Percentiles rank a stretch among this genome's conserved stretches.
Evolutionary conservation across 1,140 invertebrate species (phyloP).

Genomic region (Oedothorax gibbosus): DNA sequence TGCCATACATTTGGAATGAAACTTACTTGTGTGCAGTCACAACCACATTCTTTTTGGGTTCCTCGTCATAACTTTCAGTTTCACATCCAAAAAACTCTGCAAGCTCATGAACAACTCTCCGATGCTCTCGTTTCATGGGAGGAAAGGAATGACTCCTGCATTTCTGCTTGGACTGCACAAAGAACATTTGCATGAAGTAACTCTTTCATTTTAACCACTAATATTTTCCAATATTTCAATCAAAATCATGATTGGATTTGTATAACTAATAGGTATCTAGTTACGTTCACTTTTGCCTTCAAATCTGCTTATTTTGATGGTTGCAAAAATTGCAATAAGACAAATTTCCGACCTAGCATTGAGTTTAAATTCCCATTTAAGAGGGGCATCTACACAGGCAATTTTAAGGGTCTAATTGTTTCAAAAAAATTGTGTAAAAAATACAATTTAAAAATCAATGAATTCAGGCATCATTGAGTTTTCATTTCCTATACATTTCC

Average conservation of each 20-base stretch:
- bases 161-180: constrained; percentile 80
- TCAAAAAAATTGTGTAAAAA: too few species aligned
- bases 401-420: too few species aligned
- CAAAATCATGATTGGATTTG: neutral
- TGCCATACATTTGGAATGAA: too few species aligned
- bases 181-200: constrained; percentile 49
- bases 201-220: neutral
- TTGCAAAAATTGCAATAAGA: too few species aligned
- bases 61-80: constrained; percentile 91
- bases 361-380: too few species aligned
- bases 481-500: too few species aligned
- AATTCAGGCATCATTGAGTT: too few species aligned
- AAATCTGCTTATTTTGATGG: neutral
- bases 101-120: constrained; percentile 91
- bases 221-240: neutral
- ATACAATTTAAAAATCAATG: too few species aligned
- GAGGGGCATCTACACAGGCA: too few species aligned
- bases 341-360: too few species aligned
- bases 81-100: constrained; percentile 95
- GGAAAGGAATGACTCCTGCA: constrained; percentile 90
- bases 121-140: constrained; percentile 90
- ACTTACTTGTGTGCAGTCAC: constrained; percentile 83
- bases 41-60: constrained; percentile 94
- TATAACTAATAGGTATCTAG: neutral
- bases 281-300: neutral